These are phyloP conservation scores for Galemys pyrenaicus DNA, from an alignment of 2,113 vertebrate genomes.

Conservation along the genomic window DNA sequence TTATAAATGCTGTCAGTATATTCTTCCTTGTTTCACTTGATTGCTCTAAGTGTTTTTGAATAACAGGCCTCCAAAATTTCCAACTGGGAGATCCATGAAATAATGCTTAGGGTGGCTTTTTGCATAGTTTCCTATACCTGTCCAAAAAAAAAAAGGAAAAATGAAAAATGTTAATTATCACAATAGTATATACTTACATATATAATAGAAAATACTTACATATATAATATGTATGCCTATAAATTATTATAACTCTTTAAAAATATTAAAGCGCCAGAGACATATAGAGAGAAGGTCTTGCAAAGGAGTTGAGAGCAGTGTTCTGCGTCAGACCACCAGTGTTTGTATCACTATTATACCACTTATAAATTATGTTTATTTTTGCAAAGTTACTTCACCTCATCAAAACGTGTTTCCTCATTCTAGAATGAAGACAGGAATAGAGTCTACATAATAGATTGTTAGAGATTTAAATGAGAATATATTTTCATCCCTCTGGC, in stretches of 20 bases:
- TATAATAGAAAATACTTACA: slow-evolving; percentile 5
- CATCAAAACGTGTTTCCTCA: neutral
- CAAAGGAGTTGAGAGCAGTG: neutral
- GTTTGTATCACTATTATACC: neutral
- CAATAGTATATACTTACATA: neutral
- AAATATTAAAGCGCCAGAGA: neutral
- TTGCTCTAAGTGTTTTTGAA: slow-evolving; percentile 57
- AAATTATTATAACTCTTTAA: neutral
- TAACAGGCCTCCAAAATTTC: neutral
- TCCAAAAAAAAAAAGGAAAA: neutral
- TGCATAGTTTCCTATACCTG: neutral
- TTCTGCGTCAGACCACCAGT: neutral
- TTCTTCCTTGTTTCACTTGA: slow-evolving; percentile 55
- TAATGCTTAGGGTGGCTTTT: slow-evolving; percentile 45
- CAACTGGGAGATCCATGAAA: neutral
- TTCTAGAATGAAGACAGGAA: neutral
- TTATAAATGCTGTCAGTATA: slow-evolving; percentile 61
- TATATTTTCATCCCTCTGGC: neutral
- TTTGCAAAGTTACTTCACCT: neutral
- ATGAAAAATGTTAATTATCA: neutral
- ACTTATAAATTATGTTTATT: neutral
- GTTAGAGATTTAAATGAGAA: slow-evolving; percentile 28
- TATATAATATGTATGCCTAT: neutral
- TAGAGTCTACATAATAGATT: neutral
- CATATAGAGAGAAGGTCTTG: neutral